Conservation (phyloP, 2,797 vertebrate species). For the Discoglossus pictus region DNA sequence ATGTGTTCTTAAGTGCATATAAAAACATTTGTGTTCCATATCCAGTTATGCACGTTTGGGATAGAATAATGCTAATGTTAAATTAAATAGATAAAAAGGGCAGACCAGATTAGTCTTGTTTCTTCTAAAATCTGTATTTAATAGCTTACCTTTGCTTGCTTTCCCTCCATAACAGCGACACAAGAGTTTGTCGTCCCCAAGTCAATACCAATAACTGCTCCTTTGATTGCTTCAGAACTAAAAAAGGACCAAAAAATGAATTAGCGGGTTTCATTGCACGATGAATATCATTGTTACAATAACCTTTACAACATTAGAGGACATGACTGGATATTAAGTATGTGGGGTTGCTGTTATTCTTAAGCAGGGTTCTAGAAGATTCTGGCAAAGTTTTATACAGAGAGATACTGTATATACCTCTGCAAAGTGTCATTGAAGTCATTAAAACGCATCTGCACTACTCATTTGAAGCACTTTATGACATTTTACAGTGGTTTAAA, state of each 20-base stretch:
- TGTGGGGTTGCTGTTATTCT: background rate
- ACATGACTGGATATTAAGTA: background rate
- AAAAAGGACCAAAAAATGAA: background rate
- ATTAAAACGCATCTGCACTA: too few species aligned
- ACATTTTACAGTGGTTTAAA: too few species aligned
- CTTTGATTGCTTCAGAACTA: constrained; percentile 91
- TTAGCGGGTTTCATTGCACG: background rate
- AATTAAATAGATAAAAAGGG: too few species aligned
- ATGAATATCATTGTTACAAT: background rate
- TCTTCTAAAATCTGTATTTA: background rate
- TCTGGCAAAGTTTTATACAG: too few species aligned
- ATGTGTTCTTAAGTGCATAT: too few species aligned
- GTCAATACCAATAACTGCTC: constrained; percentile 94
- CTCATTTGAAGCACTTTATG: too few species aligned
- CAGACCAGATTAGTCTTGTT: too few species aligned
- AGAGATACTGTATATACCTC: background rate
- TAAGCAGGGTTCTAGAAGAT: background rate
- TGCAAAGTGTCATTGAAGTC: background rate
- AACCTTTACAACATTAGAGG: background rate
- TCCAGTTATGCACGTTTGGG: too few species aligned
- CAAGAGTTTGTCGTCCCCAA: constrained; percentile 98
- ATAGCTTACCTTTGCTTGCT: constrained; percentile 89
- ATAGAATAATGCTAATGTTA: too few species aligned
- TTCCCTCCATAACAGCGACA: constrained; percentile 97
- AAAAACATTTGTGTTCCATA: too few species aligned